Evolutionary conservation across 2,113 vertebrate genomes (phyloP).

Genomic region (Nesoenas mayeri): DNA sequence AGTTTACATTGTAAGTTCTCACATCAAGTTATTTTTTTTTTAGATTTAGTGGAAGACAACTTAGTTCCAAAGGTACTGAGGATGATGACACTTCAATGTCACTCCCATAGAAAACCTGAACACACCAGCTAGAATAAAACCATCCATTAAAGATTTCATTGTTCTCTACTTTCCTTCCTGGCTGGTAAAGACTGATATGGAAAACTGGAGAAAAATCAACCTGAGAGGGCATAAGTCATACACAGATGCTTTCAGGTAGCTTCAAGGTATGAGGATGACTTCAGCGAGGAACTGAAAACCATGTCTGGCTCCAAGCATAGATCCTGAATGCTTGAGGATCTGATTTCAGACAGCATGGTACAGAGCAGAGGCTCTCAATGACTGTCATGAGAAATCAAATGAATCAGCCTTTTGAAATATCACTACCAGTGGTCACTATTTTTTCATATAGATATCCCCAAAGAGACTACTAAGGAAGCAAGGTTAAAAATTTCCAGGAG

Average conservation of each 20-base stretch:
- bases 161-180: background rate
- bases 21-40: background rate
- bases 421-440: background rate
- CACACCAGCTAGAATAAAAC: background rate
- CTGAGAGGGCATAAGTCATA: background rate
- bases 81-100: background rate
- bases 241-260: background rate
- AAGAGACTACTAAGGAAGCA: background rate
- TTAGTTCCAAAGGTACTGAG: background rate
- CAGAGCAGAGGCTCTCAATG: background rate
- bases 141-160: background rate
- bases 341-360: background rate
- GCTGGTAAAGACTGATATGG: background rate
- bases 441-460: background rate
- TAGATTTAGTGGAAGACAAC: background rate
- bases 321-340: background rate
- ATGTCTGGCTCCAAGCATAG: background rate
- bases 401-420: background rate
- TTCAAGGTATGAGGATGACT: accelerated
- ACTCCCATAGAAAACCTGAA: background rate
- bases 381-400: background rate
- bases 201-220: background rate
- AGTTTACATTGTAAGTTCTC: background rate
- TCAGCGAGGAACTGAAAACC: background rate
- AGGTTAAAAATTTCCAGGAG: background rate